Evolutionary conservation across 2,113 vertebrate species (phyloP).

Genomic region (Sinocyclocheilus maitianheensis): DNA sequence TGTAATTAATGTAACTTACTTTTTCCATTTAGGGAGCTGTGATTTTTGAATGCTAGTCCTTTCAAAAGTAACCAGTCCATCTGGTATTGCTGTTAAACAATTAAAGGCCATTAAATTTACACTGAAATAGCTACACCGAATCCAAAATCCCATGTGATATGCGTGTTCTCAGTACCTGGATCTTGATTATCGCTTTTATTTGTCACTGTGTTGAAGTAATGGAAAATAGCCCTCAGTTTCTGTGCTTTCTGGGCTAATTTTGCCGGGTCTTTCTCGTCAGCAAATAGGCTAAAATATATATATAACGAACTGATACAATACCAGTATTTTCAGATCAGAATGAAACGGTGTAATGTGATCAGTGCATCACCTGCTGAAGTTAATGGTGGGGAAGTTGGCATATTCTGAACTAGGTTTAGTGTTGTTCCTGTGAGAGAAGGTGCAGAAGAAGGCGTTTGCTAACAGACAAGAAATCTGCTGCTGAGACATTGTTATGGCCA

Average conservation of each 20-base stretch:
- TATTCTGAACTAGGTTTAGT: conserved; percentile 57
- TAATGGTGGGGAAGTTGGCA: conserved; percentile 69
- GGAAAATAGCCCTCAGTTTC: conserved; percentile 73
- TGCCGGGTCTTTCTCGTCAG: fast-evolving
- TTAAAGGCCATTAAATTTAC: neutral
- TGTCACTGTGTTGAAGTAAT: conserved; percentile 71
- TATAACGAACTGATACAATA: neutral
- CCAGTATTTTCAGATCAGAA: neutral
- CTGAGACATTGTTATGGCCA: conserved; percentile 69
- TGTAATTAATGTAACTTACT: conserved; percentile 47
- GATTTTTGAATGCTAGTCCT: conserved; percentile 38
- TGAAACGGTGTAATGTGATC: neutral
- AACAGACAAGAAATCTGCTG: conserved; percentile 72
- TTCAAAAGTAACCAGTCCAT: conserved; percentile 74
- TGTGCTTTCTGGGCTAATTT: conserved; percentile 51
- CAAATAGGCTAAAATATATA: conserved; percentile 66
- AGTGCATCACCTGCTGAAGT: conserved; percentile 72
- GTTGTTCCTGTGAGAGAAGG: conserved; percentile 73
- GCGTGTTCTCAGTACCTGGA: neutral
- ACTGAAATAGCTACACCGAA: too few relatives aligned
- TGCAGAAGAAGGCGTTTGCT: conserved; percentile 79
- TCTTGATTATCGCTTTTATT: conserved; percentile 34
- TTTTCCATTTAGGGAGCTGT: conserved; percentile 43
- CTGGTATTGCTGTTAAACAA: conserved; percentile 45
- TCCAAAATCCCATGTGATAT: too few relatives aligned